phyloP scores from a whole-genome alignment of 2,113 vertebrate species.

The Vulpes lagopus region DNA sequence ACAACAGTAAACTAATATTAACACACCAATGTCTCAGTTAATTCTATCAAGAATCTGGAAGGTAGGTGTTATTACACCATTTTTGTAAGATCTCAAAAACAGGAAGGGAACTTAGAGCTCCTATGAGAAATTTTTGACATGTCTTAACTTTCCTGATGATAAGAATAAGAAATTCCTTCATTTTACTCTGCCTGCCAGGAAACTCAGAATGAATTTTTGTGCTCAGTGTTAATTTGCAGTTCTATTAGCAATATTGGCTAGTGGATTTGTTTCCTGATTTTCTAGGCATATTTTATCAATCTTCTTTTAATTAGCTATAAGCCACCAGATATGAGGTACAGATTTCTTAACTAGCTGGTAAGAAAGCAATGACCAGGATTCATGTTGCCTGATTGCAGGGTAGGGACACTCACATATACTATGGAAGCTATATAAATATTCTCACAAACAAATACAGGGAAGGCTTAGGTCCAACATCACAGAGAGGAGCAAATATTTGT shows the following conservation, averaged over 20 bases:
- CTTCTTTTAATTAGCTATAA: background rate
- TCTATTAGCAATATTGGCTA: background rate
- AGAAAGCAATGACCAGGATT: background rate
- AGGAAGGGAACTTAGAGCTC: background rate
- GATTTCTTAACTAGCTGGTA: background rate
- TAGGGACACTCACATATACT: background rate
- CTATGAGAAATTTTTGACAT: background rate
- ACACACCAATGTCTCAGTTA: background rate
- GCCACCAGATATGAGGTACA: background rate
- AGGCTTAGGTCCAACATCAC: background rate
- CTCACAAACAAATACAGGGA: background rate
- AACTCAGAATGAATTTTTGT: background rate
- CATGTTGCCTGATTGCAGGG: background rate
- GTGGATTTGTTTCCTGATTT: background rate
- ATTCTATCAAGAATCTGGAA: background rate
- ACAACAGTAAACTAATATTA: background rate
- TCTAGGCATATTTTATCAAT: background rate
- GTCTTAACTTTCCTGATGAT: background rate
- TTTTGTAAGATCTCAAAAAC: constrained; percentile 19
- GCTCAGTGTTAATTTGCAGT: background rate
- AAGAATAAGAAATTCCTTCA: background rate
- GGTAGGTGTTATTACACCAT: background rate
- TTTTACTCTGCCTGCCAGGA: background rate
- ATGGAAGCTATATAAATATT: background rate
- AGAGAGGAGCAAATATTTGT: background rate